Percentiles rank a stretch among this genome's conserved stretches.
phyloP scores from a whole-genome alignment of 2,888 invertebrate species.

The Aplocera efformata region DNA sequence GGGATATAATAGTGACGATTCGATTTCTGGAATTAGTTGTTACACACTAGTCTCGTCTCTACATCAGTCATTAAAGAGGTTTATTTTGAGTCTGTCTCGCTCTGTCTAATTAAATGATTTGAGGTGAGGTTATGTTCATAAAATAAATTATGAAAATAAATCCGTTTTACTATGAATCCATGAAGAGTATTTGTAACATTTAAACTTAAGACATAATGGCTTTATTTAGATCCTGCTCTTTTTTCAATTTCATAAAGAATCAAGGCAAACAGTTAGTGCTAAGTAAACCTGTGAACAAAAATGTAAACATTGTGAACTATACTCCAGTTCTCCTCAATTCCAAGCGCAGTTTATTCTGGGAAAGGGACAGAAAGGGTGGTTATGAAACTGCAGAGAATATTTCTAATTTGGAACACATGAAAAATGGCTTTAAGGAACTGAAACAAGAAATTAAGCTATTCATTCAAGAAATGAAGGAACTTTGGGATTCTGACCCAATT shows the following conservation, averaged over 20 bases:
- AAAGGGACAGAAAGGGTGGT: constrained; percentile 81
- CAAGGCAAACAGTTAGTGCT: constrained; percentile 41
- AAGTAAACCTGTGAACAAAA: constrained; percentile 36
- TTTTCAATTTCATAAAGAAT: constrained; percentile 31
- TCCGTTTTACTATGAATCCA: neutral
- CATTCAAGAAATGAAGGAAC: constrained; percentile 84
- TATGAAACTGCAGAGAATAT: constrained; percentile 68
- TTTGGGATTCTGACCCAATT: constrained; percentile 82
- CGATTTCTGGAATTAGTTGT: no score
- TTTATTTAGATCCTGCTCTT: constrained; percentile 33
- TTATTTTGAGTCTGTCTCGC: no score
- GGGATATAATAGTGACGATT: no score
- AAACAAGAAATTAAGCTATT: constrained; percentile 84
- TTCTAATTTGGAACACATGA: constrained; percentile 76
- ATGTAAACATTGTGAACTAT: constrained; percentile 28
- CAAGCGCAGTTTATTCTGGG: constrained; percentile 74
- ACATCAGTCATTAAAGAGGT: no score
- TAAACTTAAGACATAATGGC: constrained; percentile 28
- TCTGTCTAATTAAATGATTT: no score
- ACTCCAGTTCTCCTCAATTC: constrained; percentile 34
- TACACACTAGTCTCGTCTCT: no score
- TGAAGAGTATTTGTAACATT: neutral
- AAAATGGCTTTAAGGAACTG: constrained; percentile 83
- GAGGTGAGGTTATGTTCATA: neutral
- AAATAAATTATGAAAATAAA: constrained; percentile 1